A percentile compares a stretch with the other conserved stretches of the same genome.
Conservation (phyloP, 2,888 invertebrate genomes). For the Holacanthella duospinosa region DNA sequence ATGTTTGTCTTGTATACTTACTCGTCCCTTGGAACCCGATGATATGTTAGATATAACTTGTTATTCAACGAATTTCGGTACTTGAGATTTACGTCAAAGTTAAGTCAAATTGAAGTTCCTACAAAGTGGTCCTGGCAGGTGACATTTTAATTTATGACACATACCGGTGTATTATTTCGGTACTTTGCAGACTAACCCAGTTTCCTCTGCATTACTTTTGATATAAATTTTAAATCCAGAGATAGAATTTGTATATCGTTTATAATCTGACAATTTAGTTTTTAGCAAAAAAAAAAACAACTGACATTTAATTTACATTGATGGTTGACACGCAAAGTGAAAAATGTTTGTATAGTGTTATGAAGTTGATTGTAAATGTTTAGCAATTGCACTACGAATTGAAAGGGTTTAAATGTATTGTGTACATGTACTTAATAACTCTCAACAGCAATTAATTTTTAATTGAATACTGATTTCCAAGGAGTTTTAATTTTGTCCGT, state of each 20-base stretch:
- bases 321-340: neutral
- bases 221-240: neutral
- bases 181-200: neutral
- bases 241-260: neutral
- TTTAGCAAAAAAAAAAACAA: neutral
- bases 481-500: conserved; percentile 7
- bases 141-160: neutral
- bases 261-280: neutral
- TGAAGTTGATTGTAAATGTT: neutral
- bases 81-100: neutral
- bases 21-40: no score
- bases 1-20: neutral
- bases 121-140: no score
- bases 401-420: no score
- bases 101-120: neutral
- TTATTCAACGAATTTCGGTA: no score
- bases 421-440: no score
- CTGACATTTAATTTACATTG: neutral
- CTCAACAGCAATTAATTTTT: neutral
- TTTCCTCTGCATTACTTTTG: neutral
- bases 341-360: neutral
- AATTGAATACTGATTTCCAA: neutral
- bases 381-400: neutral
- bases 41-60: no score
- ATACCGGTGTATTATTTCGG: conserved; percentile 7